phyloP scores from a whole-genome alignment of 2,113 vertebrate genomes.

The Seriola dumerili region DNA sequence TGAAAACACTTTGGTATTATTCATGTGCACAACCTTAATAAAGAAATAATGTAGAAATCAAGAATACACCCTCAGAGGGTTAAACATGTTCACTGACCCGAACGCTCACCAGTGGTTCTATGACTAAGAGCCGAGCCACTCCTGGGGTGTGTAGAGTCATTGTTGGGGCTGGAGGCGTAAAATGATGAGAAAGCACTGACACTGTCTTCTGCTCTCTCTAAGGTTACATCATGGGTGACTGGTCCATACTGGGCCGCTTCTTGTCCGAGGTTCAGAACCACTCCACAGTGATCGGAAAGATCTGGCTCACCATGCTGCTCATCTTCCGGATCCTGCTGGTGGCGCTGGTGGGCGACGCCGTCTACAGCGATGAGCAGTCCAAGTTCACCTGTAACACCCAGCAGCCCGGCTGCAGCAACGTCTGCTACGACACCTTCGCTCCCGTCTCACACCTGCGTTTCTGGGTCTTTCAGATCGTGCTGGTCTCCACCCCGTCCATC shows the following conservation, averaged over 20 bases:
- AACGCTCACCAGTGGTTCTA: too few relatives aligned
- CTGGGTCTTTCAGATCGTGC: conserved; percentile 83
- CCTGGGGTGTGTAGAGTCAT: too few relatives aligned
- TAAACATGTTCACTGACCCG: too few relatives aligned
- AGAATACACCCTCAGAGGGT: too few relatives aligned
- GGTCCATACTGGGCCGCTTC: conserved; percentile 80
- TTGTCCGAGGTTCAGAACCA: conserved; percentile 82
- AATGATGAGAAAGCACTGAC: too few relatives aligned
- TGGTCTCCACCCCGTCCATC: conserved; percentile 80
- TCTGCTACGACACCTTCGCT: conserved; percentile 78
- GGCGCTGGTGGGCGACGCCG: conserved; percentile 74
- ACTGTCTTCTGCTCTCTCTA: not conserved
- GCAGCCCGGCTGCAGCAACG: conserved; percentile 81
- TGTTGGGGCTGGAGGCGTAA: too few relatives aligned
- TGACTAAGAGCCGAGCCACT: too few relatives aligned
- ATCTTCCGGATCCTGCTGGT: conserved; percentile 83
- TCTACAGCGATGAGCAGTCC: conserved; percentile 80
- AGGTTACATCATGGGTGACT: conserved; percentile 78
- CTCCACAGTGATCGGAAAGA: conserved; percentile 81
- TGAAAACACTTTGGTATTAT: too few relatives aligned
- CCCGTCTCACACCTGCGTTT: conserved; percentile 78
- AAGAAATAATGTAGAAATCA: too few relatives aligned
- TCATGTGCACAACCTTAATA: too few relatives aligned
- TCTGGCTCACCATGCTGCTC: conserved; percentile 82
- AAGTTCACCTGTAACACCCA: conserved; percentile 82